Base-by-base conservation (phyloP, 2,888 invertebrate species). In the Temnothorax unifasciatus region DNA sequence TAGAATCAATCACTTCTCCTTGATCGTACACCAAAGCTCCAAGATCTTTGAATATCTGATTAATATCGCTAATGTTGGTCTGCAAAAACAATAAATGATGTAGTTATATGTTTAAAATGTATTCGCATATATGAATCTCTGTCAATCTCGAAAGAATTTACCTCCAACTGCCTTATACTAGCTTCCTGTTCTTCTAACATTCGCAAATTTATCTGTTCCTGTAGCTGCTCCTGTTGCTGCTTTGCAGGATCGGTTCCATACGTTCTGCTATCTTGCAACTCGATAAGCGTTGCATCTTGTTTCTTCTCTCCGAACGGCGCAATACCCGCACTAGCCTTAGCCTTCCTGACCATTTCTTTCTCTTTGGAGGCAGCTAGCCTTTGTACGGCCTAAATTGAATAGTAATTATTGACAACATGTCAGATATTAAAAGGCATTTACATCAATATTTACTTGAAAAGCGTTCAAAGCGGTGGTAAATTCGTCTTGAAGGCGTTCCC, bases 41-140 rank as follows among this genome's bases (percentile, higher is more conserved):
- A 86, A 99, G 96, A 94, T 99, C 99, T 96, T 99, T 99, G 95
- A 99, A 99, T 93, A 99, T 99, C 95, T 99, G 97, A 95, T 99
- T 99, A 77, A 99, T 99, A 91, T 98, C 99, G 93, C 97, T 96
- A 91, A 99, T 99, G 94, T 99, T 98, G 91, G 96, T 97, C 98
- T 98, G 95, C 41, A 96, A 96, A 90, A 89, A 69, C 34, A 41
- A n/a, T 38, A 1, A 79, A 59, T 13, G 73, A 68, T 9, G 6
- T 57, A 69, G 57, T 47, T 77, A 57, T n/a, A n/a, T 2, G 2
- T 52, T 13, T 34, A 50, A 50, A 50, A 6, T 47, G 9, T 29
- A 73, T 8, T 44, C 21, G 4, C 5, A 47, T 41, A 64, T 11
- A 73, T 34, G 11, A 11, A 18, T 69, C n/a, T 69, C 25, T 59